These are phyloP conservation scores for Volucella inflata DNA, from an alignment of 2,888 invertebrate species.

Conservation along the genomic window DNA sequence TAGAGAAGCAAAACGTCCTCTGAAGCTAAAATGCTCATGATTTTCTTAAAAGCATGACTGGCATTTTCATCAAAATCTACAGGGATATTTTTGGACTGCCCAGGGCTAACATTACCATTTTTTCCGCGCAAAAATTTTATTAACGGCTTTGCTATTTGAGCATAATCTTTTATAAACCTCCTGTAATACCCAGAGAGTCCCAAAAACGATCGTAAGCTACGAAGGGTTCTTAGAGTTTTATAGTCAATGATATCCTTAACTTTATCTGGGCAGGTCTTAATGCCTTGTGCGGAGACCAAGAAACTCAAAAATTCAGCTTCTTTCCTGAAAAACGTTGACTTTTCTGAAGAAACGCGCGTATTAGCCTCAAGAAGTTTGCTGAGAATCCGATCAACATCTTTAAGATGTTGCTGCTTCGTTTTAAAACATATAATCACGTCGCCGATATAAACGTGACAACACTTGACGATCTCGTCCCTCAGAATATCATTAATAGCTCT, in stretches of 20 bases:
- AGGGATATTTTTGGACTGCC: conserved; percentile 45
- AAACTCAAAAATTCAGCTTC: conserved; percentile 35
- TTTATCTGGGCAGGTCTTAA: conserved; percentile 23
- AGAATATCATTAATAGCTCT: conserved; percentile 71
- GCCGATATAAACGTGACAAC: conserved; percentile 67
- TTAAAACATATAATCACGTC: conserved; percentile 63
- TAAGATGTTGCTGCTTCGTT: conserved; percentile 28
- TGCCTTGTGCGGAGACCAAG: conserved; percentile 28
- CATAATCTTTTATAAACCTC: conserved; percentile 61
- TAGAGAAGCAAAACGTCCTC: conserved; percentile 52
- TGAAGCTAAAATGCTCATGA: conserved; percentile 42
- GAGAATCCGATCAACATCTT: conserved; percentile 19
- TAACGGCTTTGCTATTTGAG: conserved; percentile 56
- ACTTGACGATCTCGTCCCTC: conserved; percentile 66
- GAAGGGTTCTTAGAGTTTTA: conserved; percentile 37
- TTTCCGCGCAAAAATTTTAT: conserved; percentile 44
- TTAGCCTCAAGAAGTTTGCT: conserved; percentile 43
- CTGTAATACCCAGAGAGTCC: conserved; percentile 57
- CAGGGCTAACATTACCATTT: conserved; percentile 51
- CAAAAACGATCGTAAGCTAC: conserved; percentile 42
- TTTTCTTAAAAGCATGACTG: conserved; percentile 37
- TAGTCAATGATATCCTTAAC: conserved; percentile 37
- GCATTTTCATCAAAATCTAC: conserved; percentile 49
- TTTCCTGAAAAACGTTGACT: conserved; percentile 23
- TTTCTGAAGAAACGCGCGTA: neutral